phyloP scores from a whole-genome alignment of 1,140 invertebrate genomes.

The Drosophila kanapiae region DNA sequence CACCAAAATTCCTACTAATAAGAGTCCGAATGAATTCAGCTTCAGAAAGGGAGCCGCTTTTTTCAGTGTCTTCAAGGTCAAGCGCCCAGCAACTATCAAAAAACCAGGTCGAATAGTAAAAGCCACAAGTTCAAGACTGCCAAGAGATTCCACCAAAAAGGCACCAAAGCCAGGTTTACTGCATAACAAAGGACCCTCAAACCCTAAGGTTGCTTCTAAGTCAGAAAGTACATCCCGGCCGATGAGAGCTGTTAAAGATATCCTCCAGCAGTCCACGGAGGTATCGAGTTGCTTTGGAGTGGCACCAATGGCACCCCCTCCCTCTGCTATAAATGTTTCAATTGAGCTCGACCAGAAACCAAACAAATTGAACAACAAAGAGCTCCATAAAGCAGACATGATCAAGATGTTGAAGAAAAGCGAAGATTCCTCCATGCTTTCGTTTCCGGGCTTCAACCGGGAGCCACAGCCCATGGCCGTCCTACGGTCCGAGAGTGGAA shows the following conservation, averaged over 20 bases:
- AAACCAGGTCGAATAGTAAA: neutral
- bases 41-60: too few species aligned
- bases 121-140: neutral
- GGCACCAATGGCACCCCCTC: neutral
- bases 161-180: too few species aligned
- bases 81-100: neutral
- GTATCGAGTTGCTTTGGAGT: neutral
- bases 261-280: neutral
- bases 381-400: neutral
- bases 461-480: conserved; percentile 63
- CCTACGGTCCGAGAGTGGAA: conserved; percentile 74
- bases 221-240: neutral
- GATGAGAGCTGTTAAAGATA: neutral
- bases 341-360: neutral
- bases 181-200: too few species aligned
- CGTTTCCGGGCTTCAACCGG: conserved; percentile 60
- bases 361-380: neutral
- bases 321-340: neutral
- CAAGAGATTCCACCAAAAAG: neutral
- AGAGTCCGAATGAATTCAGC: neutral
- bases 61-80: neutral
- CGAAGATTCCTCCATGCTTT: neutral
- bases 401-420: neutral
- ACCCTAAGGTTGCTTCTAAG: too few species aligned
- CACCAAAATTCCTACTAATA: neutral